Evolutionary conservation across 2,113 vertebrate genomes (phyloP).

Genomic region (Hydrolagus affinis): DNA sequence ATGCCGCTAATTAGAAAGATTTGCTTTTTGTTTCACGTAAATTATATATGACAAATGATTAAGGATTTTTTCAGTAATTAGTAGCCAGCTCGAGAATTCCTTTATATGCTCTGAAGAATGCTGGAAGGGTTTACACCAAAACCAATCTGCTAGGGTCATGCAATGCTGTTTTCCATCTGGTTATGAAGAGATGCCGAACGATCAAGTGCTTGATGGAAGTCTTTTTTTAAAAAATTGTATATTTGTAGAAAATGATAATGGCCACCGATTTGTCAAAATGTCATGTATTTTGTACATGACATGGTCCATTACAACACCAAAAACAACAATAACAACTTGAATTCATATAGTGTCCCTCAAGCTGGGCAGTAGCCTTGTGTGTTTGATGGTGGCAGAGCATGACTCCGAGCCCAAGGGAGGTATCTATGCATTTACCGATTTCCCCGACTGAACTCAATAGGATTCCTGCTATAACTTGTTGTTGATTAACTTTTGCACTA

Average conservation of each 20-base stretch:
- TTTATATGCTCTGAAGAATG: conserved; percentile 36
- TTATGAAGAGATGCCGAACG: conserved; percentile 47
- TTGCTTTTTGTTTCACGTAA: conserved; percentile 50
- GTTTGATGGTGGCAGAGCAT: too few relatives aligned
- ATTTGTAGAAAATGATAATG: neutral
- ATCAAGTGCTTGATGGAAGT: conserved; percentile 44
- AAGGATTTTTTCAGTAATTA: conserved; percentile 50
- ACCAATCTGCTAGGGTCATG: conserved; percentile 61
- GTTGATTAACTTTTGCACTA: neutral
- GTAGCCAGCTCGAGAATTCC: conserved; percentile 35
- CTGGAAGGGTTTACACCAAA: conserved; percentile 54
- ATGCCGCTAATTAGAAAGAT: conserved; percentile 54
- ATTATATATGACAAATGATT: conserved; percentile 57
- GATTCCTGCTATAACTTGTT: neutral
- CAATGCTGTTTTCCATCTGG: conserved; percentile 59
- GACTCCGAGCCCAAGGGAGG: too few relatives aligned
- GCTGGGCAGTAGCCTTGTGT: too few relatives aligned
- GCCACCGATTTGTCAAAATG: neutral
- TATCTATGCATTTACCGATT: neutral
- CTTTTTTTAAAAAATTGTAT: conserved; percentile 38
- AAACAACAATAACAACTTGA: too few relatives aligned
- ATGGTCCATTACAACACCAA: too few relatives aligned
- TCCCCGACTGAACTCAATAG: neutral
- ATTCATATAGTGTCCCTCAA: too few relatives aligned
- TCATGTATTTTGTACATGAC: neutral